These are phyloP conservation scores for Enhydra lutris DNA, from an alignment of 2,113 vertebrate species.

Conservation along the genomic window DNA sequence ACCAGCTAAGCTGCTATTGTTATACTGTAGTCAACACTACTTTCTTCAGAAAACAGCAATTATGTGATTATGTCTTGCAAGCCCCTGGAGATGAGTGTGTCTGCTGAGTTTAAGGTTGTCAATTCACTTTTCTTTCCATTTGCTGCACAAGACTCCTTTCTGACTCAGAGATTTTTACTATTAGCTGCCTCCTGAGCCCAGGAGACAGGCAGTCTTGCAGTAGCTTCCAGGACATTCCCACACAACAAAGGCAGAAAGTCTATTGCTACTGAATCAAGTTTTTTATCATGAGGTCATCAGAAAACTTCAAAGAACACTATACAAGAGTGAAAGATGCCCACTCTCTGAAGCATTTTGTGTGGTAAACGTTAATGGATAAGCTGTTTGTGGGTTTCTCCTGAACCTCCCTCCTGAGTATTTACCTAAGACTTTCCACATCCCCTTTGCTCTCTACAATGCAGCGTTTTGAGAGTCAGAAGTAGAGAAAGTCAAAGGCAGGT, in stretches of 20 bases:
- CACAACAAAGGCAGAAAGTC: background rate
- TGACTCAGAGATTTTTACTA: background rate
- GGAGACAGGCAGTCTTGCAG: background rate
- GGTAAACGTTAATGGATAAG: background rate
- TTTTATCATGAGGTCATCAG: background rate
- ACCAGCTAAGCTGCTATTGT: slow-evolving; percentile 24
- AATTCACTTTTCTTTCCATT: background rate
- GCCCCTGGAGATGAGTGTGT: background rate
- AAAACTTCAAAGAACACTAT: background rate
- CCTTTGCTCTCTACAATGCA: background rate
- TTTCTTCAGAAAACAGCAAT: slow-evolving; percentile 55
- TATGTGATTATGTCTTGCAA: background rate
- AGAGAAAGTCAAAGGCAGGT: background rate
- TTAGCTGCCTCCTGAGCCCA: background rate
- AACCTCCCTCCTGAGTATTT: background rate
- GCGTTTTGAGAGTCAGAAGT: background rate
- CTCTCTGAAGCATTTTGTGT: background rate
- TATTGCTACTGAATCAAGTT: background rate
- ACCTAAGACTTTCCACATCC: background rate
- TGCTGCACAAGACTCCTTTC: background rate
- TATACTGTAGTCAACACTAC: background rate
- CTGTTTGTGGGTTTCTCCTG: background rate
- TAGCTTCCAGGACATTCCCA: background rate
- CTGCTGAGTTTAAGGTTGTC: background rate
- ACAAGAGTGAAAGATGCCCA: background rate